A percentile compares a stretch with the other conserved stretches of the same genome.
Conservation (phyloP, 2,113 vertebrate genomes). For the Crotalus tigris region DNA sequence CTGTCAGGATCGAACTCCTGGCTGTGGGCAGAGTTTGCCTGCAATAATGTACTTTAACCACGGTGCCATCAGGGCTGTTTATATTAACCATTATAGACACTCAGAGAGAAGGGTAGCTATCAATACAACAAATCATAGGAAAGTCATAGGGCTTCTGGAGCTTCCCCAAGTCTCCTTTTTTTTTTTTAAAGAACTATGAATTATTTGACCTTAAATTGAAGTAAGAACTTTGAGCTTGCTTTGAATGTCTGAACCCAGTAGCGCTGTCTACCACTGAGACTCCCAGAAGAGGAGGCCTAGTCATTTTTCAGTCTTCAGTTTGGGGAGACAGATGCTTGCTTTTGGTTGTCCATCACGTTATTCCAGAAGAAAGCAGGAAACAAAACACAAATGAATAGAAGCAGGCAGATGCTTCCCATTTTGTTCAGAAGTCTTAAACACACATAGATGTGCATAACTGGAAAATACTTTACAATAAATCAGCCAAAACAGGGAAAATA, state of each 20-base stretch:
- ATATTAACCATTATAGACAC: background rate
- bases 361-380: background rate
- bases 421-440: background rate
- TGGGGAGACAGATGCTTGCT: background rate
- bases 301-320: background rate
- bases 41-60: background rate
- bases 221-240: background rate
- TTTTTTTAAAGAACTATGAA: background rate
- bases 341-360: background rate
- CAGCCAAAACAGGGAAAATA: slow-evolving; percentile 1
- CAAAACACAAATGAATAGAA: background rate
- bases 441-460: background rate
- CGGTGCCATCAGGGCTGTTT: background rate
- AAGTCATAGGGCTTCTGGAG: background rate
- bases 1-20: background rate
- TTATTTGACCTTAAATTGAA: background rate
- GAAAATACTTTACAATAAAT: slow-evolving; percentile 29
- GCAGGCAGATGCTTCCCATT: background rate
- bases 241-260: background rate
- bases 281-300: background rate
- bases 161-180: background rate
- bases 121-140: background rate
- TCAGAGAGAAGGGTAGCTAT: background rate
- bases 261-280: background rate
- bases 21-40: background rate